phyloP scores from a whole-genome alignment of 2,888 invertebrate species.

The Flexamia atlantica region DNA sequence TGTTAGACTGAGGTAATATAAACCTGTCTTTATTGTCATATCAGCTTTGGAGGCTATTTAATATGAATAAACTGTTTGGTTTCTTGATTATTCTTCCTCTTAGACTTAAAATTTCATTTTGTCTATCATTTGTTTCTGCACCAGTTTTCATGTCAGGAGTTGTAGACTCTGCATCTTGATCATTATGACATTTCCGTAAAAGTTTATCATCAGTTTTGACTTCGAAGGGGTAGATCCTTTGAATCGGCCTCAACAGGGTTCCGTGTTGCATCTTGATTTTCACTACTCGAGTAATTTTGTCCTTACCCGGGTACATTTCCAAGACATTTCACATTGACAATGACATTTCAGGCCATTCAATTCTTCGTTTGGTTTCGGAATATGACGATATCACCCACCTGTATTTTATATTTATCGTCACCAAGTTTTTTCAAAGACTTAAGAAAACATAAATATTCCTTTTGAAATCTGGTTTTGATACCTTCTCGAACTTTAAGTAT shows the following conservation, averaged over 20 bases:
- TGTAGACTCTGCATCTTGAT: not conserved
- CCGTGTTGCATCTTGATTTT: not conserved
- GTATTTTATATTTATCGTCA: not conserved
- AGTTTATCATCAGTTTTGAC: not conserved
- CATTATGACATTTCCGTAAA: not conserved
- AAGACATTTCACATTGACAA: too few species aligned
- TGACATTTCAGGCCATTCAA: not conserved
- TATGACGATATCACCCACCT: not conserved
- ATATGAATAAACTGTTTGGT: not conserved
- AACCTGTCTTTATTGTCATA: too few species aligned
- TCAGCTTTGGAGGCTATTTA: too few species aligned
- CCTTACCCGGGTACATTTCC: not conserved
- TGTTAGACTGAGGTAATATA: too few species aligned
- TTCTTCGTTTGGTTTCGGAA: not conserved
- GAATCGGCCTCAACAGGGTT: not conserved
- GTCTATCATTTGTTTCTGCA: not conserved
- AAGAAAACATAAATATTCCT: constrained; percentile 16
- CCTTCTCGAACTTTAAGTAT: not conserved
- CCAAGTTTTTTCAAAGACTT: not conserved
- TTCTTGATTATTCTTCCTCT: not conserved
- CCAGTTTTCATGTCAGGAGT: not conserved
- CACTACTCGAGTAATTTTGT: not conserved
- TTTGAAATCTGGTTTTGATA: not conserved
- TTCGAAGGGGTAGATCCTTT: not conserved
- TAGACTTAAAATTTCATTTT: not conserved